Evolutionary conservation across 2,797 vertebrate species (phyloP), one percentile per base, ranked within the genome.

Genomic region (Enteromius fasciolatus): DNA sequence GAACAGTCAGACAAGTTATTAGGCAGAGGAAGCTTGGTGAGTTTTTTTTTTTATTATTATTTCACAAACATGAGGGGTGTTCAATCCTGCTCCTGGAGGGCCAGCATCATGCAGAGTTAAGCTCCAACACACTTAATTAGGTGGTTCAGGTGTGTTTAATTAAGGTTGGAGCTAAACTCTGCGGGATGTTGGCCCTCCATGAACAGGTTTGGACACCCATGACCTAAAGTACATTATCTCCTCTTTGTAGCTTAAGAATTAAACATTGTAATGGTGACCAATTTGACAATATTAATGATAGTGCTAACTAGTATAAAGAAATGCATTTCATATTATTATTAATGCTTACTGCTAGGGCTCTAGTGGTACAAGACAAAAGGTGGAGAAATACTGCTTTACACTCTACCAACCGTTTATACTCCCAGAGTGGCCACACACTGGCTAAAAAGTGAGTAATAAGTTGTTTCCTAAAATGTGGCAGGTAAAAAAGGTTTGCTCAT

Each of bases 271-370:
- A 52, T 36, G 20, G 33, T 25, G 33, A 25, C 7, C 3, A 59
- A 41, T 41, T 75, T 25, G 17, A 59, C 20, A 75, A 25, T 23
- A 59, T 39, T 25, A 72, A 52, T 52, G 69, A 33, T 52, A 73
- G 48, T 6, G n/a, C 33, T 75, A 39, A 54, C 8, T 0, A 23
- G 31, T 23, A 54, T 36, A 54, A 36, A 15, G 0, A 59, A 75
- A 78, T 6, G 17, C 33, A 20, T 18, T 12, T 44, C 41, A 12
- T 15, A 46, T 69, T 52, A 9, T 39, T 3, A 25, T 23, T 23
- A 8, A 64, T 17, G 11, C 17, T 64, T 48, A 33, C 25, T 20
- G 28, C n/a, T 46, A 15, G 54, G n/a, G 12, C n/a, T 61, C 4
- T 25, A 36, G 25, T 17, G 39, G 15, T 46, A 20, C 41, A 48